Percentiles rank a stretch among this genome's conserved stretches.
Evolutionary conservation across 2,113 vertebrate genomes (phyloP).

Genomic region (Gnathonemus longibarbis): DNA sequence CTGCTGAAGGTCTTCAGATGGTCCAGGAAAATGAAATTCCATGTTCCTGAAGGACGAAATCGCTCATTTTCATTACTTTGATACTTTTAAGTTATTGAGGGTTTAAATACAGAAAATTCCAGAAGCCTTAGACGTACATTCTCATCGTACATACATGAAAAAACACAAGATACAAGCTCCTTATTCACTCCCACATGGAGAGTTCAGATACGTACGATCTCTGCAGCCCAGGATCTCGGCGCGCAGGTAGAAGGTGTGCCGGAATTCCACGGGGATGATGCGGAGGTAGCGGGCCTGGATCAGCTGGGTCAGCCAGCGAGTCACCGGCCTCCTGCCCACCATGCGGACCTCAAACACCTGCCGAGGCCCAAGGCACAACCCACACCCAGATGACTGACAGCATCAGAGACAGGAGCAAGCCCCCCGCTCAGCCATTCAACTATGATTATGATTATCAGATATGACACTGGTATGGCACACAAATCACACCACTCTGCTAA

Average conservation of each 20-base stretch:
- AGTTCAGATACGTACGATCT: conserved; percentile 26
- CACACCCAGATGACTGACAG: background rate
- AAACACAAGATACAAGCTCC: background rate
- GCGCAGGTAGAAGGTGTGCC: conserved; percentile 62
- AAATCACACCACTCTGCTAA: background rate
- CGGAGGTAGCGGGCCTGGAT: conserved; percentile 63
- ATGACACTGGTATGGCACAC: background rate
- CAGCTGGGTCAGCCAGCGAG: conserved; percentile 52
- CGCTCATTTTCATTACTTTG: background rate
- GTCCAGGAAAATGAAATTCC: background rate
- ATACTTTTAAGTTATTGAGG: background rate
- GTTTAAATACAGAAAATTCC: background rate
- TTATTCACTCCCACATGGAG: background rate
- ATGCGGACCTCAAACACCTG: conserved; percentile 66
- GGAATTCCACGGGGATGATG: conserved; percentile 61
- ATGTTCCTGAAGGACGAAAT: background rate
- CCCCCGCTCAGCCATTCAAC: background rate
- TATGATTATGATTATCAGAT: background rate
- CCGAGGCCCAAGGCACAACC: background rate
- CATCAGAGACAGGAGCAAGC: too few relatives aligned
- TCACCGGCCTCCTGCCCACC: conserved; percentile 56
- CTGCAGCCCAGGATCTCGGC: conserved; percentile 66
- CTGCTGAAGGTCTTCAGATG: background rate
- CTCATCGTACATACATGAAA: background rate
- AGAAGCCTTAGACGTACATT: background rate